Conservation (phyloP, 2,888 invertebrate genomes). For the Himalopsyche kuldschensis region DNA sequence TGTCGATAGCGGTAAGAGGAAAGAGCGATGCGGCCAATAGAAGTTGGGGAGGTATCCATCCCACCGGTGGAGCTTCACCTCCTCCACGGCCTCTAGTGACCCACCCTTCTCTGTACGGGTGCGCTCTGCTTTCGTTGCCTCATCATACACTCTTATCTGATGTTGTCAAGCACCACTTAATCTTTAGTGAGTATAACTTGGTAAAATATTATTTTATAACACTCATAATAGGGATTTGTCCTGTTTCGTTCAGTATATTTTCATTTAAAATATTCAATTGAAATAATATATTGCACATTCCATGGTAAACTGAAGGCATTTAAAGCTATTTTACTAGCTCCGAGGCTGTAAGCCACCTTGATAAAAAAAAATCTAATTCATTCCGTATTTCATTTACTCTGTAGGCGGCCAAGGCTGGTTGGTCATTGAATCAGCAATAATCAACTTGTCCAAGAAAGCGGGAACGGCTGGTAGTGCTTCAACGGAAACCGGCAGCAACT, state of each 20-base stretch:
- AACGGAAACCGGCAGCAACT: neutral
- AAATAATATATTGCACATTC: too few species aligned
- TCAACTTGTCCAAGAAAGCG: neutral
- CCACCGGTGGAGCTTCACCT: slow-evolving; percentile 37
- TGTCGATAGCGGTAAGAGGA: slow-evolving; percentile 54
- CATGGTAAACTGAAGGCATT: too few species aligned
- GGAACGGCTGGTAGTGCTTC: neutral
- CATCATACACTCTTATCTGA: slow-evolving; percentile 75
- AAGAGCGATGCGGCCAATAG: slow-evolving; percentile 48
- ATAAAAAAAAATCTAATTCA: too few species aligned
- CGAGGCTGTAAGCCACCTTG: too few species aligned
- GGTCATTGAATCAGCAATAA: neutral
- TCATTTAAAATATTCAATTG: too few species aligned
- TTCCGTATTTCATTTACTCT: neutral
- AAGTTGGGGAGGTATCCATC: slow-evolving; percentile 32
- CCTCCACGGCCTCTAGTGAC: slow-evolving; percentile 42
- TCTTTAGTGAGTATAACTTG: slow-evolving; percentile 41
- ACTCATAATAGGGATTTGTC: neutral
- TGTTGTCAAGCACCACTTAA: slow-evolving; percentile 67
- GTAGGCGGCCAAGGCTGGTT: neutral
- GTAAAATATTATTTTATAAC: neutral
- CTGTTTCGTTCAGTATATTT: too few species aligned
- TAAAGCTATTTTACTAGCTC: too few species aligned
- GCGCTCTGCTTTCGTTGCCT: slow-evolving; percentile 73
- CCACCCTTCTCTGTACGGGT: slow-evolving; percentile 57